Conservation (phyloP, 2,113 vertebrate genomes). For the Meleagris gallopavo region DNA sequence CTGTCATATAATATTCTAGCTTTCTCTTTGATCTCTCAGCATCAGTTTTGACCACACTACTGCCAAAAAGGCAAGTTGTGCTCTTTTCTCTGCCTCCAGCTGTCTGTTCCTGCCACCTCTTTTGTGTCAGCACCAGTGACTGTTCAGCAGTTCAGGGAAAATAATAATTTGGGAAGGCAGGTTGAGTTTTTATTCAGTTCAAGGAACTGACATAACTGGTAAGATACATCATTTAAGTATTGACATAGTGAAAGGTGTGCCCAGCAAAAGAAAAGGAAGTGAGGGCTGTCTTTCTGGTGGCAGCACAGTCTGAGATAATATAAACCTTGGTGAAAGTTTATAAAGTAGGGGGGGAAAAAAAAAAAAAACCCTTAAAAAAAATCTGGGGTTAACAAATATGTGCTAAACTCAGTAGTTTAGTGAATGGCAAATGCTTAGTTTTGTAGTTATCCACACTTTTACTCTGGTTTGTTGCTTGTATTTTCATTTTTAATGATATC, state of each 20-base stretch:
- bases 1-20: conserved; percentile 50
- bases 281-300: not conserved
- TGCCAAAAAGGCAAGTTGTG: conserved; percentile 43
- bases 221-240: not conserved
- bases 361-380: not conserved
- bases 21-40: conserved; percentile 49
- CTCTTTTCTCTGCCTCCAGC: conserved; percentile 54
- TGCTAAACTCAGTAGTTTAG: not conserved
- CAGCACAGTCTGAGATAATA: not conserved
- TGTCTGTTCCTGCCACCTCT: conserved; percentile 58
- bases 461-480: not conserved
- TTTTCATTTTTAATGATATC: not conserved
- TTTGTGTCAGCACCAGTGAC: conserved; percentile 20
- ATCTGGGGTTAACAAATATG: not conserved
- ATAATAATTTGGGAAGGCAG: conserved; percentile 42
- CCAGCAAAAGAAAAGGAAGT: not conserved
- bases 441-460: not conserved
- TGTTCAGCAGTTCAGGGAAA: conserved; percentile 30
- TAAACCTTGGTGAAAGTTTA: not conserved
- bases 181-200: conserved; percentile 28
- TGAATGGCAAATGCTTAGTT: not conserved
- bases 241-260: not conserved
- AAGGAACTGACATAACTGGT: conserved; percentile 42
- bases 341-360: not conserved
- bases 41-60: conserved; percentile 46